Evolutionary conservation across 1,140 invertebrate species (phyloP).

Genomic region (Drosophila nigromelanica): DNA sequence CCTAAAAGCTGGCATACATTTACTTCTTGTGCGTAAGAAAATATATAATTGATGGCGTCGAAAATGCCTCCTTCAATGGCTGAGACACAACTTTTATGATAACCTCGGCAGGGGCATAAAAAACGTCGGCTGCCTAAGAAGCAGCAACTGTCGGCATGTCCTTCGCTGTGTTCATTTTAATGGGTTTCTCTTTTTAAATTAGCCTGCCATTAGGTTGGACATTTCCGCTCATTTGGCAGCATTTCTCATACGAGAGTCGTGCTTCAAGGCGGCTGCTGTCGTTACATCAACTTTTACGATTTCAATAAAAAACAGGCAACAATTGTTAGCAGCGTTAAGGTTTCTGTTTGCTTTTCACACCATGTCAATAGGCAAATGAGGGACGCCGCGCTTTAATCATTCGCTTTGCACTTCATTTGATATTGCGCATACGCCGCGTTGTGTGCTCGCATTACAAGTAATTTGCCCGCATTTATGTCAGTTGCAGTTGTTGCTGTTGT

Average conservation of each 20-base stretch:
- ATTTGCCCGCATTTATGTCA: conserved; percentile 33
- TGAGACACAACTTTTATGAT: conserved; percentile 6
- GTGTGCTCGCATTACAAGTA: conserved; percentile 23
- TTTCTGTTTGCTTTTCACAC: conserved; percentile 30
- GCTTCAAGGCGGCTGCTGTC: conserved; percentile 27
- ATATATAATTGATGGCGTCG: conserved; percentile 2
- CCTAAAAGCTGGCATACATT: too few relatives aligned
- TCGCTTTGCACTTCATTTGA: conserved; percentile 49
- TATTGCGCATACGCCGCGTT: conserved; percentile 68
- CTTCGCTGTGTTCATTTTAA: conserved; percentile 8
- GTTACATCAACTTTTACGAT: conserved; percentile 68
- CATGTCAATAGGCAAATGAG: conserved; percentile 21
- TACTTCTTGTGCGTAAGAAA: background rate
- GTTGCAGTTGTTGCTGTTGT: conserved; percentile 21
- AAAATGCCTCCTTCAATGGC: background rate
- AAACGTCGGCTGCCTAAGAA: background rate
- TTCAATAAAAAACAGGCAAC: conserved; percentile 37
- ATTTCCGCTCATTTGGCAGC: conserved; percentile 30
- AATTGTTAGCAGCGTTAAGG: conserved; percentile 38
- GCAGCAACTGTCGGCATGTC: conserved; percentile 7
- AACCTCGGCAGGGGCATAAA: conserved; percentile 6
- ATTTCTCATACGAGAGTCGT: conserved; percentile 29
- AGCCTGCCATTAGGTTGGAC: conserved; percentile 26
- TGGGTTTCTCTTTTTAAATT: conserved; percentile 23
- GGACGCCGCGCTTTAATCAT: conserved; percentile 38